phyloP scores from a whole-genome alignment of 2,113 vertebrate species.

The Proterorhinus semilunaris region DNA sequence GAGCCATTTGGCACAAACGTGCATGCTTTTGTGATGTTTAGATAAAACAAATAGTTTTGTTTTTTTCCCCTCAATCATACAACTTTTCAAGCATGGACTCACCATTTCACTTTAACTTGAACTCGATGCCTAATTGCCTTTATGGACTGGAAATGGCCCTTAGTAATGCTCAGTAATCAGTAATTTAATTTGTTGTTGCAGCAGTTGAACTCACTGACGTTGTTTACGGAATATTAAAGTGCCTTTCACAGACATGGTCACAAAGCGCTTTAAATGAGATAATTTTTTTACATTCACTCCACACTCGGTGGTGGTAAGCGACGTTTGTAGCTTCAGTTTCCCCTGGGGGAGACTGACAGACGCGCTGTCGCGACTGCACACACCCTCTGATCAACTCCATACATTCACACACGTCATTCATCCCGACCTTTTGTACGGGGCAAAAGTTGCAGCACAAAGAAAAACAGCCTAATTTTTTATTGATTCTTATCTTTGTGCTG shows the following conservation, averaged over 20 bases:
- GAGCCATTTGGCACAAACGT: neutral
- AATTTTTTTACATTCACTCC: too few species aligned
- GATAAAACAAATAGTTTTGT: neutral
- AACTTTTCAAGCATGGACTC: neutral
- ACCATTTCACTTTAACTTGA: neutral
- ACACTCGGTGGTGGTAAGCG: too few species aligned
- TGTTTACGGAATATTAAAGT: slow-evolving; percentile 1
- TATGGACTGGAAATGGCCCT: neutral
- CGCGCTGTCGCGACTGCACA: too few species aligned
- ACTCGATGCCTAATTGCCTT: neutral
- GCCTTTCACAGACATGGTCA: too few species aligned
- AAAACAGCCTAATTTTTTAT: neutral
- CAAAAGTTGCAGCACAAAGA: neutral
- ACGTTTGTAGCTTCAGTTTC: too few species aligned
- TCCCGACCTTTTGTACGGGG: too few species aligned
- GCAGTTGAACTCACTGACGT: neutral
- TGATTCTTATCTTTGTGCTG: neutral
- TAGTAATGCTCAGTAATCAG: neutral
- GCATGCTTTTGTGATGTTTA: neutral
- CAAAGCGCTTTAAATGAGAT: too few species aligned
- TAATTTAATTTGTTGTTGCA: neutral
- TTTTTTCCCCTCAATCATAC: neutral
- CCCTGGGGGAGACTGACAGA: too few species aligned
- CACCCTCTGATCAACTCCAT: too few species aligned
- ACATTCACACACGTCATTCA: too few species aligned